Base-by-base conservation (phyloP, 2,797 vertebrate genomes). In the Poeciliopsis paucimaculata region DNA sequence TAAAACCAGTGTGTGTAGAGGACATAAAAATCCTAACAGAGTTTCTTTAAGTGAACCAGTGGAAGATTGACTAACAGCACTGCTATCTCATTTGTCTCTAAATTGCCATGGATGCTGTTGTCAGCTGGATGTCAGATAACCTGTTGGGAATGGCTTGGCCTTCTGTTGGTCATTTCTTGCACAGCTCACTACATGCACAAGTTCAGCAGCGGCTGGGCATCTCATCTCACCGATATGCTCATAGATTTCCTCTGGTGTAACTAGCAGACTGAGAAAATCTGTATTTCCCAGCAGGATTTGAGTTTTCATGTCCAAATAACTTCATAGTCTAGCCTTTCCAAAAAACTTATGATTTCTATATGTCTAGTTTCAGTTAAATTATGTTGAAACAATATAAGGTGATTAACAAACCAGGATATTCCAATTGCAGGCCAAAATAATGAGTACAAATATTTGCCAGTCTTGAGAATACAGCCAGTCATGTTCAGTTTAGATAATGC, bases 61-160 rank as follows among this genome's bases (percentile, higher is more conserved):
- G 0, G 8, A 49, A 76, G 26, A 46, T 64, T 53, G 47, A 77
- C 46, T 53, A 70, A 68, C 34, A 77, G 62, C 76, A 53, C 46
- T 20, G 26, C 45, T 39, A 39, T 77, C 62, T 77, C 39, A 28
- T 55, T 77, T 71, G 47, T 31, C n/a, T 71, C 23, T n/a, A 68
- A 51, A 51, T 18, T 68, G 62, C 73, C 73, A 57, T 43, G 16
- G 60, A 41, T n/a, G 46, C n/a, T 46, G 75, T 66, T 66, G 45
- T 68, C 45, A 62, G 75, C 34, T 57, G 73, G 51, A 55, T n/a
- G 62, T 70, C 46, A 77, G 64, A 77, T 68, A 49, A 49, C 45
- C 64, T 68, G 62, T 77, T 34, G 74, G 41, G 75, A 64, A 31
- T 76, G 43, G 28, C 60, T 66, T 36, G 43, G 60, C 31, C 60